Percentiles rank a stretch among this genome's conserved stretches.
Conservation (phyloP, 2,888 invertebrate genomes). For the Eupsilia transversa region DNA sequence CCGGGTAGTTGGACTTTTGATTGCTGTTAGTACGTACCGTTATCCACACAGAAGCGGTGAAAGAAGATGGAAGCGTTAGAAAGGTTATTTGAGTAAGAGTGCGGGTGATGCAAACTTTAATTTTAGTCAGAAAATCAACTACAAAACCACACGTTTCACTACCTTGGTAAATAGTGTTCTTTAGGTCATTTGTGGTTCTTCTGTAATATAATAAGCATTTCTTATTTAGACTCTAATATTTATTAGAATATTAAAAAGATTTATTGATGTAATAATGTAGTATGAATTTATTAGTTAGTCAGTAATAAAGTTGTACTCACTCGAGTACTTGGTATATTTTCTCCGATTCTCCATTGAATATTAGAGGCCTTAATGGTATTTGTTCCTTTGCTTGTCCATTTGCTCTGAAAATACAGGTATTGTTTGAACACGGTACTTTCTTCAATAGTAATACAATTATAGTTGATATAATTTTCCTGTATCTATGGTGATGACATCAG, state of each 20-base stretch:
- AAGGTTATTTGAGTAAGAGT: conserved; percentile 59
- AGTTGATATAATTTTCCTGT: conserved; percentile 23
- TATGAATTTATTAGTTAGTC: conserved; percentile 26
- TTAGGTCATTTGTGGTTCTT: conserved; percentile 90
- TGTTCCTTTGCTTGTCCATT: conserved; percentile 92
- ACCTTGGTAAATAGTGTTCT: conserved; percentile 89
- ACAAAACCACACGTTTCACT: conserved; percentile 84
- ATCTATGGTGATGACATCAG: background rate
- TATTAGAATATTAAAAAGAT: conserved; percentile 61
- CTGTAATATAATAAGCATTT: conserved; percentile 86
- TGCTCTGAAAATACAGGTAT: conserved; percentile 73
- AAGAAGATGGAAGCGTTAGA: conserved; percentile 70
- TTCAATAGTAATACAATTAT: background rate
- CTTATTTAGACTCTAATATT: conserved; percentile 61
- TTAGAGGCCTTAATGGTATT: conserved; percentile 94
- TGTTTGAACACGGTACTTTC: background rate
- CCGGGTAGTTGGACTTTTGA: conserved; percentile 89
- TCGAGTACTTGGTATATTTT: conserved; percentile 93
- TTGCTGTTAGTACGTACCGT: conserved; percentile 83
- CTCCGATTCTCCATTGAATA: conserved; percentile 92
- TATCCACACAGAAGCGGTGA: conserved; percentile 79
- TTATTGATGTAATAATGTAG: conserved; percentile 62
- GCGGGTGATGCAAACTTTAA: conserved; percentile 64
- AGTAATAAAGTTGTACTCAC: conserved; percentile 88
- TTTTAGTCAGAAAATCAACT: conserved; percentile 62